Evolutionary conservation across 1,140 invertebrate species (phyloP).

Genomic region (Drosophila pallidifrons): DNA sequence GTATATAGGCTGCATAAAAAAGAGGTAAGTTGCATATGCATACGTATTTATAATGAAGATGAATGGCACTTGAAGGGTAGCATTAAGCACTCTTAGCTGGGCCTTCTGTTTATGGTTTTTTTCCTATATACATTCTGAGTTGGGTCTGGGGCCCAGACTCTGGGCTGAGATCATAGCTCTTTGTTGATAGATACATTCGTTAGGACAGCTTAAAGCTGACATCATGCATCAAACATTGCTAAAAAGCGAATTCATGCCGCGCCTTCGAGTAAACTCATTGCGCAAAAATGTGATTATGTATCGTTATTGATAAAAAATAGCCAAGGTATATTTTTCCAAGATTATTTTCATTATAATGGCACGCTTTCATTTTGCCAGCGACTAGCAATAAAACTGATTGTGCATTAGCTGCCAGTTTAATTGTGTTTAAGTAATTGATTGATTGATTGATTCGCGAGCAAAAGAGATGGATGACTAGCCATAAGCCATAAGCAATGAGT

Average conservation of each 20-base stretch:
- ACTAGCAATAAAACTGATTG: conserved; percentile 54
- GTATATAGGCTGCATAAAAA: conserved; percentile 49
- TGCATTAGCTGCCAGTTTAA: conserved; percentile 42
- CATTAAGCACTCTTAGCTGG: neutral
- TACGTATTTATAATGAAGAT: conserved; percentile 3
- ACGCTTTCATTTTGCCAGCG: conserved; percentile 70
- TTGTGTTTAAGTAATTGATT: conserved; percentile 69
- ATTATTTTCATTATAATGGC: conserved; percentile 29
- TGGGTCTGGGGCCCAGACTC: no score
- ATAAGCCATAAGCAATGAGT: neutral
- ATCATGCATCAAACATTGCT: conserved; percentile 43
- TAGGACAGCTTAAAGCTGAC: conserved; percentile 46
- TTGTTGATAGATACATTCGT: conserved; percentile 5
- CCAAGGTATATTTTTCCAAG: neutral
- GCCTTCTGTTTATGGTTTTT: neutral
- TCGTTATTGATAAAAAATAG: conserved; percentile 48
- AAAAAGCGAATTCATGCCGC: conserved; percentile 43
- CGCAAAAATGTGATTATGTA: conserved; percentile 67
- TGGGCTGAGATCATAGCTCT: conserved; percentile 13
- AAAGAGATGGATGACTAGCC: conserved; percentile 27
- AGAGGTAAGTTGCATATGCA: conserved; percentile 64
- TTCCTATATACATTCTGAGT: neutral
- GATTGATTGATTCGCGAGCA: conserved; percentile 47
- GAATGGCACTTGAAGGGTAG: conserved; percentile 6
- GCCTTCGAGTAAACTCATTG: conserved; percentile 57